Evolutionary conservation across 2,888 invertebrate species (phyloP), one percentile per base, ranked within the genome.

Genomic region (Tenthredo notha): DNA sequence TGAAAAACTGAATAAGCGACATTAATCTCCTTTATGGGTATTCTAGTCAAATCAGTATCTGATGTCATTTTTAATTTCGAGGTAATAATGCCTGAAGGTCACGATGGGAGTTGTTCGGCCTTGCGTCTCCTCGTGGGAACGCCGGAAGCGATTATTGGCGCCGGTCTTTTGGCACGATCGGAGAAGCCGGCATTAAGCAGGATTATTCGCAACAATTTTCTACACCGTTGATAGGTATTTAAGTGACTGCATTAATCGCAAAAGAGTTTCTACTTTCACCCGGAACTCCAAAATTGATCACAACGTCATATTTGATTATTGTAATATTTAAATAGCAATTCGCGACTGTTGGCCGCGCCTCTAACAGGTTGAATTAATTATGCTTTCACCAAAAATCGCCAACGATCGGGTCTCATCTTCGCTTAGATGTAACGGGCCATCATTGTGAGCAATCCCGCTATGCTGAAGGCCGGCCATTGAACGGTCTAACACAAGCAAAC

Each of bases 261-360:
- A 25, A 61, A 74, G n/a, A 43, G 43, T 74, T 74, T 74, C 72
- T 74, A 43, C 72, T 74, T 74, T 74, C 72, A 74, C 72, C 72
- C 40, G 72, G 72, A 74, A 37, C n/a, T 74, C 40, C 9, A 74
- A 74, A 43, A 43, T 21, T 25, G 10, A 43, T 74, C 21, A 43
- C 25, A 10, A 37, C 2, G 29, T 37, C n/a, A 74, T 74, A 21
- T 9, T 43, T 74, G 37, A 40, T 74, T 74, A 37, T 72, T 65
- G 18, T 10, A 4, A 43, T 40, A 21, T 21, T 18, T 18, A 29
- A 67, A 67, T 67, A 12, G 67, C 4, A 29, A 67, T 67, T 67
- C 18, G 67, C 33, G 33, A 29, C 25, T 0, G 7, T 67, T 18
- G 6, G 33, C 18, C 67, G 33, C 67, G 5, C 33, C 33, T 18